Base-by-base conservation (phyloP, 30 jellyfish, hydroid and myxozoan genomes). In the Catostylus mosaicus region DNA sequence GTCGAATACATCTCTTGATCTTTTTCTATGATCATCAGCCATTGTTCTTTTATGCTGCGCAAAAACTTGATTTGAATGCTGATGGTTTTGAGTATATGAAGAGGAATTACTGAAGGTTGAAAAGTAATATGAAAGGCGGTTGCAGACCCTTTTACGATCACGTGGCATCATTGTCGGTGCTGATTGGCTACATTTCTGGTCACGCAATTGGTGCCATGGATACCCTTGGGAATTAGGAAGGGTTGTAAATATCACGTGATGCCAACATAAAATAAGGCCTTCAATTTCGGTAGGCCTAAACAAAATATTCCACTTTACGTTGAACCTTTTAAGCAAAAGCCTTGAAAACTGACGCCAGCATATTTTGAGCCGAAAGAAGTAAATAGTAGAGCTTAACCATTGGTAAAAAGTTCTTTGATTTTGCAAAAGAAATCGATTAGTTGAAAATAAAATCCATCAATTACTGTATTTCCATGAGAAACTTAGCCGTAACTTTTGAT, bases 1-100 rank as follows among this genome's bases (percentile, higher is more conserved):
- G 30, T 68, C 92, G 36, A 35, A 82, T 31, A 76, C 8, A 11
- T 76, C 78, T 26, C 69, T 59, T 14, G 88, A 34, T 76, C 88
- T 60, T 60, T 76, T 76, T 46, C 72, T 43, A 10, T 38, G 29
- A 19, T 59, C 62, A 7, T 76, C 88, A 31, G 43, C 80, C 88
- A 77, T 77, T 60, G 33, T 77, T 27, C 40, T 7, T 59, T 23
- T 37, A 19, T 24, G 7, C 24, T 22, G 40, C 71, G 2, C n/a
- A n/a, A 59, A 59, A 12, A 23, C 40, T 22, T 43, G 56, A 5
- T 37, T 1, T 22, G 40, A 22, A 59, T 12, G 11, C 38, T 59
- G 38, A 59, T 6, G 37, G 27, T 50, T 59, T 24, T 59, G 38
- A 27, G 24, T n/a, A 11, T 4, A 24, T 59, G 71, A 59, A 59